Conservation (phyloP, 2,113 vertebrate species). For the Platysteira castanea region DNA sequence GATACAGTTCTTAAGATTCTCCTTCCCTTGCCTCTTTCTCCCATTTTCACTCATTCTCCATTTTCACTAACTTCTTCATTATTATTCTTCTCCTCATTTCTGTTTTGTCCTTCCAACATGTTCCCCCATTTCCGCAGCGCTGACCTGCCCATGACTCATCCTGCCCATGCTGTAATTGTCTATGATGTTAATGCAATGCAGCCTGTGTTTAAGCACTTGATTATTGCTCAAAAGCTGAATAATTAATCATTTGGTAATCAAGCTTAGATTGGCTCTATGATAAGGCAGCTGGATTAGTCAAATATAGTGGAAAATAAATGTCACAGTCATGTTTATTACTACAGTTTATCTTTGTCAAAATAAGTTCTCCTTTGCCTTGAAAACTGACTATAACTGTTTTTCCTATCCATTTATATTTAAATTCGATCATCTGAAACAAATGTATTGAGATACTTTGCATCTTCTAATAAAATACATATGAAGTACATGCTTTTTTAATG, state of each 20-base stretch:
- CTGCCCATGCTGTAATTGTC: background rate
- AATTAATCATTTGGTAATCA: background rate
- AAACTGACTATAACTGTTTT: background rate
- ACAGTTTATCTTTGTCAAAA: background rate
- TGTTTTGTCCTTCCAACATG: background rate
- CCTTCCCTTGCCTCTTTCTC: background rate
- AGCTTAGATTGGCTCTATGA: background rate
- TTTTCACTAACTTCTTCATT: background rate
- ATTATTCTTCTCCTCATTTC: background rate
- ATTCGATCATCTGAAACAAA: background rate
- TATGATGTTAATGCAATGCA: background rate
- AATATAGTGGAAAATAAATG: background rate
- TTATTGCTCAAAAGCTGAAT: background rate
- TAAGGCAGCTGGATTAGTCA: background rate
- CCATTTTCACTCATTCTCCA: background rate
- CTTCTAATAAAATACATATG: background rate
- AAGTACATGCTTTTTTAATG: background rate
- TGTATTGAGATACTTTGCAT: background rate
- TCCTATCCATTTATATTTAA: background rate
- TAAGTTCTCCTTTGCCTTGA: background rate
- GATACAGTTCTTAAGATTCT: background rate
- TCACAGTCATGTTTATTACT: background rate
- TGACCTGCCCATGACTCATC: background rate
- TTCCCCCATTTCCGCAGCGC: accelerated
- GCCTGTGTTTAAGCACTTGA: background rate